Percentiles rank a stretch among this genome's conserved stretches.
phyloP scores from a whole-genome alignment of 2,113 vertebrate genomes.

The Forbesichthys agassizii region DNA sequence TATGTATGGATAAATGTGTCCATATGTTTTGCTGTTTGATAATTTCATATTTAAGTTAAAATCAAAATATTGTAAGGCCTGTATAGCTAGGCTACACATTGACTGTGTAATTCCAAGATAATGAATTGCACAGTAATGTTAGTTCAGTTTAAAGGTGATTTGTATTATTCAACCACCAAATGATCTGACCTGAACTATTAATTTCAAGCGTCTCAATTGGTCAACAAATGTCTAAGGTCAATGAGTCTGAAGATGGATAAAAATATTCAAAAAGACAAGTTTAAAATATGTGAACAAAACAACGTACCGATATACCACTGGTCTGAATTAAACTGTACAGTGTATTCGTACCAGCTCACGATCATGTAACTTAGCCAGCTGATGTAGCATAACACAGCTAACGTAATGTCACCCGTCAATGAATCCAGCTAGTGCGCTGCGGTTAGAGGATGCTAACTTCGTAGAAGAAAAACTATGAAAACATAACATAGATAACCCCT shows the following conservation, averaged over 20 bases:
- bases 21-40: background rate
- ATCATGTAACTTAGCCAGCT: slow-evolving; percentile 22
- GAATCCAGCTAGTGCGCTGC: slow-evolving; percentile 23
- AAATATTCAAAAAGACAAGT: background rate
- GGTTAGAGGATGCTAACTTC: background rate
- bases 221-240: too few species aligned
- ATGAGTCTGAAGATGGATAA: too few species aligned
- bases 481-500: background rate
- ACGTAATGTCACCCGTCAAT: slow-evolving; percentile 10
- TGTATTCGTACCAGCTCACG: background rate
- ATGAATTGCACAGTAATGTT: too few species aligned
- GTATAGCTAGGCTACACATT: too few species aligned
- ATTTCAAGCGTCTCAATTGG: too few species aligned
- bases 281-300: background rate
- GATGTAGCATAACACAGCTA: slow-evolving; percentile 48
- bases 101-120: too few species aligned
- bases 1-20: background rate
- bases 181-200: too few species aligned
- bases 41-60: background rate
- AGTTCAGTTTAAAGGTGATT: too few species aligned
- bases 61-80: too few species aligned
- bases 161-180: too few species aligned
- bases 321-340: too few species aligned
- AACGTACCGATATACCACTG: too few species aligned
- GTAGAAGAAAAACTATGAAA: background rate